These are phyloP conservation scores for Danio choprae DNA, from an alignment of 2,797 vertebrate species.

Conservation along the genomic window DNA sequence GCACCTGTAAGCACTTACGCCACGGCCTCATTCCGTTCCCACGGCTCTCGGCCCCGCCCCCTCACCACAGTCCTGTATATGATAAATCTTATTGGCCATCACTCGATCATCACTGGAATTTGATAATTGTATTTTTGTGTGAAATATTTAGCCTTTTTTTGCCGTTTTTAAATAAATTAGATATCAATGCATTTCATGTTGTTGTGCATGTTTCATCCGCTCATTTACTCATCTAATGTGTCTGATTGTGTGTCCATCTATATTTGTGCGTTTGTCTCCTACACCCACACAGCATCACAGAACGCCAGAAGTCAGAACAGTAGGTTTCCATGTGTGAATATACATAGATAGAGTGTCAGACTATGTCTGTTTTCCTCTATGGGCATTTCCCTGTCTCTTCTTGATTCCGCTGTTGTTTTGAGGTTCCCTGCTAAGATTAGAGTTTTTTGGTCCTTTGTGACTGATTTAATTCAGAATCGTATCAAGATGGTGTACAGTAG, in stretches of 20 bases:
- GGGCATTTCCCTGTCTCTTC: slow-evolving; percentile 6
- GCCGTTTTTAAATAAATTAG: slow-evolving; percentile 20
- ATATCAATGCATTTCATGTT: slow-evolving; percentile 24
- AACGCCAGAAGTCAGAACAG: slow-evolving; percentile 78
- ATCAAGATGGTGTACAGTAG: background rate
- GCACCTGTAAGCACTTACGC: too few species aligned
- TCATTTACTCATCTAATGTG: slow-evolving; percentile 41
- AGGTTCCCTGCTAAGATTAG: slow-evolving; percentile 14
- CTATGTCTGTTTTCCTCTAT: slow-evolving; percentile 20
- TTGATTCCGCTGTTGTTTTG: slow-evolving; percentile 17
- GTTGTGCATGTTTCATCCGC: slow-evolving; percentile 28
- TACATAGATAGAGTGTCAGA: background rate
- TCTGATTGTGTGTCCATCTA: slow-evolving; percentile 49
- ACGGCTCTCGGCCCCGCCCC: too few species aligned
- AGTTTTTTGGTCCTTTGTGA: slow-evolving; percentile 2
- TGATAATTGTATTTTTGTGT: background rate
- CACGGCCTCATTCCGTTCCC: too few species aligned
- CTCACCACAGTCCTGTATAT: too few species aligned
- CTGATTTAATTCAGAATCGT: slow-evolving; percentile 9
- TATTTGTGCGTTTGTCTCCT: slow-evolving; percentile 67
- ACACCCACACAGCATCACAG: slow-evolving; percentile 77
- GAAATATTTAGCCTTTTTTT: background rate
- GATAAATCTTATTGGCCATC: too few species aligned
- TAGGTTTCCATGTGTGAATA: slow-evolving; percentile 73
- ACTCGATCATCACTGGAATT: too few species aligned